phyloP scores from a whole-genome alignment of 1,140 invertebrate genomes.

The Scaptodrosophila lebanonensis region DNA sequence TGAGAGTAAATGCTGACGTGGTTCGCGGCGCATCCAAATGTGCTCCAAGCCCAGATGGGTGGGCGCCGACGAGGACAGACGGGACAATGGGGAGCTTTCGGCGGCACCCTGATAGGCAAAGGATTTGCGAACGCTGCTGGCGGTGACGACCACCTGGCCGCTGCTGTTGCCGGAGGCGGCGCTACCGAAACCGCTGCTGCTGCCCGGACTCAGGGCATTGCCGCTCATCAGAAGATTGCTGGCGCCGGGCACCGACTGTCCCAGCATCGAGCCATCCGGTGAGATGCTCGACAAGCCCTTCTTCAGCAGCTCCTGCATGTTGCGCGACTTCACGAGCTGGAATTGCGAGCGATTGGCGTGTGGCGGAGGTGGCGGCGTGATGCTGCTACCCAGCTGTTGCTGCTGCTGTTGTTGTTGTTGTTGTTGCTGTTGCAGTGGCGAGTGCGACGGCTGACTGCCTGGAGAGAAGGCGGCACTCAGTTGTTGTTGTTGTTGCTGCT shows the following conservation, averaged over 20 bases:
- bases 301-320: constrained; percentile 79
- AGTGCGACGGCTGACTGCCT: constrained; percentile 77
- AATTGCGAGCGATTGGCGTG: constrained; percentile 81
- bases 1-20: constrained; percentile 89
- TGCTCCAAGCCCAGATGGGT: constrained; percentile 83
- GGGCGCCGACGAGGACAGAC: constrained; percentile 90
- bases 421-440: constrained; percentile 45
- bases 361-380: constrained; percentile 71
- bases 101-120: constrained; percentile 48
- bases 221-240: constrained; percentile 27
- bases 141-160: constrained; percentile 68
- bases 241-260: constrained; percentile 81
- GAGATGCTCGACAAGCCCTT: constrained; percentile 79
- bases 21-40: constrained; percentile 90
- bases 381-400: constrained; percentile 15
- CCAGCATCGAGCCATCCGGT: constrained; percentile 78
- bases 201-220: constrained; percentile 59
- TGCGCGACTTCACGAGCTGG: constrained; percentile 77
- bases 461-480: constrained; percentile 77
- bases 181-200: constrained; percentile 68
- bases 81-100: constrained; percentile 78
- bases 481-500: constrained; percentile 39
- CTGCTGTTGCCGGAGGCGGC: constrained; percentile 43
- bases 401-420: too few species aligned
- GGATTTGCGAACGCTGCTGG: constrained; percentile 55